A percentile compares a stretch with the other conserved stretches of the same genome.
Conservation (phyloP, 1,140 invertebrate genomes). For the Aporrectodea caliginosa region DNA sequence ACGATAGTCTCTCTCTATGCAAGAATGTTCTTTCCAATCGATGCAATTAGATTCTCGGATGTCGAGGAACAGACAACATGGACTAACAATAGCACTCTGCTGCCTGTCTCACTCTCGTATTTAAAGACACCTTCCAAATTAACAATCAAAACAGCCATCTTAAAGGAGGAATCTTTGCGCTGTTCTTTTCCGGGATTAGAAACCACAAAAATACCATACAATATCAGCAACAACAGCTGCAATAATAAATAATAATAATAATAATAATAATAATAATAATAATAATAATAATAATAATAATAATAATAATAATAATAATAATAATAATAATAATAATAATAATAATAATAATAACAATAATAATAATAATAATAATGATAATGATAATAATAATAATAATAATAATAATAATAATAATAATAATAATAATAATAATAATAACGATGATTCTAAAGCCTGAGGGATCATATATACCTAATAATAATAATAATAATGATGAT, state of each 20-base stretch:
- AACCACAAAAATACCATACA: not conserved
- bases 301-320: slow-evolving; percentile 4
- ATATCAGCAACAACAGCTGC: not conserved
- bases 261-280: slow-evolving; percentile 1
- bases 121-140: no score
- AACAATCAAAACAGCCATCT: no score
- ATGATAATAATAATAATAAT: slow-evolving; percentile 1
- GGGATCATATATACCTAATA: not conserved
- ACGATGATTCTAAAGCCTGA: not conserved
- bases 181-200: no score
- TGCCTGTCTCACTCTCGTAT: no score
- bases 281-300: not conserved
- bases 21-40: no score
- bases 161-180: no score
- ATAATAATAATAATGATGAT: not conserved
- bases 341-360: slow-evolving; percentile 1
- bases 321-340: slow-evolving; percentile 4
- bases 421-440: not conserved
- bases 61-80: no score
- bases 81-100: no score
- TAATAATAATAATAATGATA: slow-evolving; percentile 1
- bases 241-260: slow-evolving; percentile 4
- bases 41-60: no score
- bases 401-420: slow-evolving; percentile 4
- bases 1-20: no score